phyloP scores from a whole-genome alignment of 2,797 vertebrate genomes.

The Centropyge bicolor region DNA sequence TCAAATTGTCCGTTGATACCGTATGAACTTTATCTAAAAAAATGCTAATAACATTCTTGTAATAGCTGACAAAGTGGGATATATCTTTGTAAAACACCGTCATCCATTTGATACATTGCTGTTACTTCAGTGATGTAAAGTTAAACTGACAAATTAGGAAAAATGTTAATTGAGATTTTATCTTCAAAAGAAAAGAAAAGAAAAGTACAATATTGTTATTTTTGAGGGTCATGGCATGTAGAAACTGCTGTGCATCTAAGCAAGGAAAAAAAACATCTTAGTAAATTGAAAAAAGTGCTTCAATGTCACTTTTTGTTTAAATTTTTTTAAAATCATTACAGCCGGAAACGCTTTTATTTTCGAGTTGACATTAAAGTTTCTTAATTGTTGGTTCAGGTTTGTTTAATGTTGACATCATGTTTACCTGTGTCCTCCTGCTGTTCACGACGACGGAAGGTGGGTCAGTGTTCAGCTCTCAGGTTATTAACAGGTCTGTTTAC shows the following conservation, averaged over 20 bases:
- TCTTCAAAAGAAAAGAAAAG: slow-evolving; percentile 45
- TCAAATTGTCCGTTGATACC: background rate
- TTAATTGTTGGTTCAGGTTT: no score
- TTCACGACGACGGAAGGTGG: background rate
- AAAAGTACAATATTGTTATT: background rate
- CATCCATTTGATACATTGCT: background rate
- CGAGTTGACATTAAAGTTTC: background rate
- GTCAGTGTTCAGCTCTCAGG: background rate
- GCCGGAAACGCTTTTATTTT: background rate
- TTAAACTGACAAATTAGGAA: background rate
- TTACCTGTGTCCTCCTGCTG: background rate
- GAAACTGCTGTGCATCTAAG: background rate
- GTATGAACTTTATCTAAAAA: background rate
- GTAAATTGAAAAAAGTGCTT: background rate
- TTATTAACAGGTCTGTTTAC: background rate
- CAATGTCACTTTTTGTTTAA: background rate
- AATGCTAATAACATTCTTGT: background rate
- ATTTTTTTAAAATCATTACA: background rate
- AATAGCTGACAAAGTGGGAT: background rate
- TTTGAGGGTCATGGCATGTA: rapidly evolving
- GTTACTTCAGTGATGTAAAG: background rate
- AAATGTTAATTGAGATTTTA: no score
- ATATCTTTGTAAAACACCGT: background rate
- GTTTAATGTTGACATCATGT: background rate
- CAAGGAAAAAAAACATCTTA: background rate